Evolutionary conservation across 1,140 invertebrate species (phyloP).

Genomic region (Dryas iulia): DNA sequence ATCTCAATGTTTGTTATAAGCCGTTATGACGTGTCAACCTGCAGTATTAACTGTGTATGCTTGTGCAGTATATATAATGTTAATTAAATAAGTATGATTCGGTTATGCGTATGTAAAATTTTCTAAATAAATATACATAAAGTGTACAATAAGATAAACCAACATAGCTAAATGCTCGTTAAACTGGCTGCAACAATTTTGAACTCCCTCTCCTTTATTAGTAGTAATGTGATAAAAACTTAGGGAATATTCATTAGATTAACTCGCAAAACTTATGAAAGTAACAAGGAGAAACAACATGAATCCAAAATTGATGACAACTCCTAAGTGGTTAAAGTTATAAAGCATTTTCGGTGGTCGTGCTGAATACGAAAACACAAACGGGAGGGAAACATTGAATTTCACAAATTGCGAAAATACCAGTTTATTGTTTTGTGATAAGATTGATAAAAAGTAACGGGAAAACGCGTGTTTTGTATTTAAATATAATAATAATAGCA

Average conservation of each 20-base stretch:
- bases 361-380: conserved; percentile 49
- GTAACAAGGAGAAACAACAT: conserved; percentile 58
- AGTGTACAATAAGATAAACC: neutral
- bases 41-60: neutral
- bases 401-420: conserved; percentile 37
- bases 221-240: conserved; percentile 57
- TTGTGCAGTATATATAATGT: neutral
- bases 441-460: neutral
- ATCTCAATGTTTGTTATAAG: conserved; percentile 22
- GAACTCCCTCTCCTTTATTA: conserved; percentile 48
- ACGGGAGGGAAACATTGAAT: conserved; percentile 58
- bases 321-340: conserved; percentile 66
- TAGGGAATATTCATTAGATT: conserved; percentile 57
- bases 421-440: neutral
- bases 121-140: neutral
- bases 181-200: conserved; percentile 38
- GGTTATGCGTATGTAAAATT: neutral
- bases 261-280: conserved; percentile 57
- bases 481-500: too few species aligned
- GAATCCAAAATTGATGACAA: conserved; percentile 62
- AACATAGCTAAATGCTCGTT: conserved; percentile 8
- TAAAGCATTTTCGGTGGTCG: conserved; percentile 50
- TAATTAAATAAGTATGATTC: neutral
- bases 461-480: too few species aligned
- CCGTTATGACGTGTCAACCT: conserved; percentile 10